Percentiles rank a stretch among this genome's conserved stretches.
Evolutionary conservation across 2,113 vertebrate genomes (phyloP).

Genomic region (Sakesphorus luctuosus): DNA sequence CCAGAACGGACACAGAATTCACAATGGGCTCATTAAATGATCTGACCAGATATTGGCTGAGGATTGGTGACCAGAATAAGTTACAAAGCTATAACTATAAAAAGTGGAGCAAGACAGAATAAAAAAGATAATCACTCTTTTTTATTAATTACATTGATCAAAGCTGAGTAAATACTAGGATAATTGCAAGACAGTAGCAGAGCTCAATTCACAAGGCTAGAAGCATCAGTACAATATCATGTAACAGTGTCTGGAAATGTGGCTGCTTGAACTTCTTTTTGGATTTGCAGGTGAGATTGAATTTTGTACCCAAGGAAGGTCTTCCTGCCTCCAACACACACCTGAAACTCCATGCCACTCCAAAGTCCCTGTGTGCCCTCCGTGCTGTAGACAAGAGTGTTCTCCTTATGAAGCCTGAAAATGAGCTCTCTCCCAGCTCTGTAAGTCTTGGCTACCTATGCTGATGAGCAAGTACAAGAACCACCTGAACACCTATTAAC

Average conservation of each 20-base stretch:
- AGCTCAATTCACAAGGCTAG: neutral
- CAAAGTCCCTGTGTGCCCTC: conserved; percentile 85
- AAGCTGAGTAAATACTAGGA: neutral
- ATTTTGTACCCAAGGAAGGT: conserved; percentile 71
- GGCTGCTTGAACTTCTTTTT: neutral
- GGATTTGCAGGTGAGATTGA: conserved; percentile 73
- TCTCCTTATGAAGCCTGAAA: conserved; percentile 79
- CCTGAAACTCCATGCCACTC: conserved; percentile 71
- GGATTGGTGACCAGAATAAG: neutral
- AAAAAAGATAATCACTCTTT: neutral
- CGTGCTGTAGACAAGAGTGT: conserved; percentile 87
- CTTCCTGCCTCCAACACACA: conserved; percentile 76
- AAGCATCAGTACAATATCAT: neutral
- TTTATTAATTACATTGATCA: neutral
- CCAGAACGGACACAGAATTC: neutral
- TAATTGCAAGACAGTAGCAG: neutral
- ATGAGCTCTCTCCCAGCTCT: conserved; percentile 72
- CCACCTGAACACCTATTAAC: neutral
- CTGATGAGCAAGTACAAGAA: neutral
- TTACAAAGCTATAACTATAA: neutral
- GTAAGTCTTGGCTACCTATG: conserved; percentile 45
- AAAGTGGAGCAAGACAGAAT: neutral
- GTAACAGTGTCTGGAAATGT: neutral
- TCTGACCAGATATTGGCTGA: neutral
- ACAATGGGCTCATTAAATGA: neutral